phyloP scores from a whole-genome alignment of 2,888 invertebrate genomes.

The Asteroscopus sphinx region DNA sequence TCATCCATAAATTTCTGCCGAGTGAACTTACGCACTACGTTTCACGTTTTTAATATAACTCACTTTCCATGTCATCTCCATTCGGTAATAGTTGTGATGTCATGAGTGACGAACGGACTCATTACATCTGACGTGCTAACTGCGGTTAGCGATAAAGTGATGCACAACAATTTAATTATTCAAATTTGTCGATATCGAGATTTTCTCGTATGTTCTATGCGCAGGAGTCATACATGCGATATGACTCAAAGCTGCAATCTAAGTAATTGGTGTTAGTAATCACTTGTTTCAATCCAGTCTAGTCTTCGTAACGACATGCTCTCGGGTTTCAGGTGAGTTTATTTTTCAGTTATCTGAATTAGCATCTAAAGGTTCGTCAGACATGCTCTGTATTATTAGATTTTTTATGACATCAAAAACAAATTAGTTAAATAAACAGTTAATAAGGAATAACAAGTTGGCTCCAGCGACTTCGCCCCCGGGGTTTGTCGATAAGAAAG shows the following conservation, averaged over 20 bases:
- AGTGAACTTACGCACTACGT: conserved; percentile 33
- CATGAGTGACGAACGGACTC: conserved; percentile 58
- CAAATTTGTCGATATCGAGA: conserved; percentile 64
- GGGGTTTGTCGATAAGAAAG: too few species aligned
- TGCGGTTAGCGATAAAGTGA: conserved; percentile 61
- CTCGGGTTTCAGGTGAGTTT: conserved; percentile 63
- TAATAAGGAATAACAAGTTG: too few species aligned
- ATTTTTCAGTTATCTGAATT: conserved; percentile 56
- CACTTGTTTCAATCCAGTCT: conserved; percentile 52
- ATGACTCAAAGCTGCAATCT: conserved; percentile 45
- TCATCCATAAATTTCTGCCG: conserved; percentile 33
- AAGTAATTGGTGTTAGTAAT: conserved; percentile 51
- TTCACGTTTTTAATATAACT: conserved; percentile 43
- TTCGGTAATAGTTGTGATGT: conserved; percentile 68
- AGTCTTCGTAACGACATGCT: conserved; percentile 50
- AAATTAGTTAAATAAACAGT: too few species aligned
- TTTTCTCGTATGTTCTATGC: conserved; percentile 37
- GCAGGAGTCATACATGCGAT: conserved; percentile 25
- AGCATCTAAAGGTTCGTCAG: conserved; percentile 26
- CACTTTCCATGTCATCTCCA: conserved; percentile 68
- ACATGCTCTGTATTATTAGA: background rate
- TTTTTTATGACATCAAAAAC: too few species aligned
- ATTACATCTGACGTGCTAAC: conserved; percentile 57
- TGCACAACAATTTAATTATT: conserved; percentile 42
- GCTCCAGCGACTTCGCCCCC: too few species aligned